Conservation (phyloP, 2,888 invertebrate species). For the Celastrina argiolus region DNA sequence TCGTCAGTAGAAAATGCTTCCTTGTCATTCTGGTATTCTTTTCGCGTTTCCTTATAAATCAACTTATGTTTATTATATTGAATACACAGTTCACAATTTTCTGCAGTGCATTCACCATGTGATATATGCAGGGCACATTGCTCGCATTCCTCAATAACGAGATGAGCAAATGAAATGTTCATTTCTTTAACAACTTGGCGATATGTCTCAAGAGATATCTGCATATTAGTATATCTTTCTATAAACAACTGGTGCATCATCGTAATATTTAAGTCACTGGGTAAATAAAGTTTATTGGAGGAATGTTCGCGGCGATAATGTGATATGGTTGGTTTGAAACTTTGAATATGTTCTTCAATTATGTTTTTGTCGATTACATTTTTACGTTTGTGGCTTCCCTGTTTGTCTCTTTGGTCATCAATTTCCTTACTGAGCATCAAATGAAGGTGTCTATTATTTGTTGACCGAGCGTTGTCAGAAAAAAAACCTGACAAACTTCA, state of each 20-base stretch:
- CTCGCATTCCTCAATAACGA: slow-evolving; percentile 2
- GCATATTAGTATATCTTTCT: too few species aligned
- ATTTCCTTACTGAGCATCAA: background rate
- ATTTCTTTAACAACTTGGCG: slow-evolving; percentile 13
- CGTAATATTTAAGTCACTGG: too few species aligned
- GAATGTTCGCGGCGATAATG: too few species aligned
- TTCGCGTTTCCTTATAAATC: background rate
- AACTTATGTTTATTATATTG: background rate
- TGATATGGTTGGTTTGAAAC: background rate
- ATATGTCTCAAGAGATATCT: too few species aligned
- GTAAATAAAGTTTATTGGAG: too few species aligned
- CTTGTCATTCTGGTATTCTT: background rate
- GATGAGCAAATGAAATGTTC: slow-evolving; percentile 14
- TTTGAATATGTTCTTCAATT: slow-evolving; percentile 9
- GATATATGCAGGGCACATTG: slow-evolving; percentile 1
- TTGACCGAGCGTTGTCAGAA: background rate
- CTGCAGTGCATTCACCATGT: background rate
- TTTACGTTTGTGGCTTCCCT: background rate
- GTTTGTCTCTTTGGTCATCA: slow-evolving; percentile 1
- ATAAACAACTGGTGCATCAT: too few species aligned
- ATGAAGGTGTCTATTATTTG: slow-evolving; percentile 15
- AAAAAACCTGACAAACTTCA: too few species aligned
- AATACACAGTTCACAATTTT: background rate
- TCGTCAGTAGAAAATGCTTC: background rate
- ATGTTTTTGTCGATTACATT: slow-evolving; percentile 1